Percentiles rank a stretch among this genome's conserved stretches.
phyloP scores from a whole-genome alignment of 2,888 invertebrate species.

The Polyommatus icarus region DNA sequence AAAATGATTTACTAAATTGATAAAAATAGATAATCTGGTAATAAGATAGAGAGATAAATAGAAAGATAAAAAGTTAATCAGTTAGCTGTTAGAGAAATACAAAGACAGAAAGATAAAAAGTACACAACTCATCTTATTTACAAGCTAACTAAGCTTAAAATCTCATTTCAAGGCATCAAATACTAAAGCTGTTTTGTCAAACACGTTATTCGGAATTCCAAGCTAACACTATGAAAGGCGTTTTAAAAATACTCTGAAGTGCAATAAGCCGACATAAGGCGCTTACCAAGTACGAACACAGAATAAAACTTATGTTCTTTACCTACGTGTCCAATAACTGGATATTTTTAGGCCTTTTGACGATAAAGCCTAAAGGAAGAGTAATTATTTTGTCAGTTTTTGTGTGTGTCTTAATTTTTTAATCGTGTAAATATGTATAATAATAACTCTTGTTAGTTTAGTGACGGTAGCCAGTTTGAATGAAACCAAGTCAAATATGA shows the following conservation, averaged over 20 bases:
- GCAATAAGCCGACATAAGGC: slow-evolving; percentile 17
- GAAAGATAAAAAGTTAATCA: no score
- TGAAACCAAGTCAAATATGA: no score
- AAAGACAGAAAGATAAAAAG: no score
- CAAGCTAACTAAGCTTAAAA: background rate
- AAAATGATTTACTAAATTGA: no score
- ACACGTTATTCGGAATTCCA: background rate
- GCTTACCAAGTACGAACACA: background rate
- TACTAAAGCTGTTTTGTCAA: background rate
- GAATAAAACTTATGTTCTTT: slow-evolving; percentile 6
- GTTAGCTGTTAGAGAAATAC: no score
- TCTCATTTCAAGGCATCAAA: background rate
- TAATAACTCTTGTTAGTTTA: no score
- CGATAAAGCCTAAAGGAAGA: background rate
- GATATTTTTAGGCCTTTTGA: background rate
- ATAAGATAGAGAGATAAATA: no score
- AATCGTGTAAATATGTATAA: no score
- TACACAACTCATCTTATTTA: background rate
- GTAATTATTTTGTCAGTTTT: no score
- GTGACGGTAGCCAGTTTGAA: no score
- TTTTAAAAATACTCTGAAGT: slow-evolving; percentile 1
- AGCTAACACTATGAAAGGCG: background rate
- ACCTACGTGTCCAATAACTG: background rate
- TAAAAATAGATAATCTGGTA: no score
- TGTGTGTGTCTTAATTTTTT: no score